Evolutionary conservation across 2,113 vertebrate species (phyloP).

Genomic region (Crotalus horridus): DNA sequence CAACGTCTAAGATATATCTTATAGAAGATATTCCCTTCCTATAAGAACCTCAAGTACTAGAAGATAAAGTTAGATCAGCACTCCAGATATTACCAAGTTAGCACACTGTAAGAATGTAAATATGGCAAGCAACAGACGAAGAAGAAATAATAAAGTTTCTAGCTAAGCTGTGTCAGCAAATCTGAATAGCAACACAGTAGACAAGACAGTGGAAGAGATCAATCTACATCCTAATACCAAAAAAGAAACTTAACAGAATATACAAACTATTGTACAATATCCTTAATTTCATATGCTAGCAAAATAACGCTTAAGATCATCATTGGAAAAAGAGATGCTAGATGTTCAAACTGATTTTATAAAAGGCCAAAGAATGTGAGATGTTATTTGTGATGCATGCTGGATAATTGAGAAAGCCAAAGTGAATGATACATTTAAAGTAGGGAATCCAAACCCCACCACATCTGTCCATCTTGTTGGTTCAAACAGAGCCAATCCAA

Average conservation of each 20-base stretch:
- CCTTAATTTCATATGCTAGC: not conserved
- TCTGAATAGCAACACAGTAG: not conserved
- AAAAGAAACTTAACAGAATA: not conserved
- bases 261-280: not conserved
- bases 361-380: not conserved
- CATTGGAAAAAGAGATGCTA: not conserved
- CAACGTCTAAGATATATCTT: not conserved
- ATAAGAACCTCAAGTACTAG: not conserved
- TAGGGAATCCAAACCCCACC: too few relatives aligned
- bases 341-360: not conserved
- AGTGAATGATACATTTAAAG: not conserved
- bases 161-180: not conserved
- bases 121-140: not conserved
- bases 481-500: too few relatives aligned
- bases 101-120: not conserved
- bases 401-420: not conserved
- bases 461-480: too few relatives aligned
- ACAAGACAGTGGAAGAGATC: not conserved
- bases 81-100: not conserved
- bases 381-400: not conserved
- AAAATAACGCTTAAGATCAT: not conserved
- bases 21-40: not conserved
- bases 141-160: not conserved
- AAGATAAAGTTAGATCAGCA: not conserved
- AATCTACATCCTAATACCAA: not conserved